phyloP scores from a whole-genome alignment of 1,140 invertebrate species.

The Saxidomus purpurata region DNA sequence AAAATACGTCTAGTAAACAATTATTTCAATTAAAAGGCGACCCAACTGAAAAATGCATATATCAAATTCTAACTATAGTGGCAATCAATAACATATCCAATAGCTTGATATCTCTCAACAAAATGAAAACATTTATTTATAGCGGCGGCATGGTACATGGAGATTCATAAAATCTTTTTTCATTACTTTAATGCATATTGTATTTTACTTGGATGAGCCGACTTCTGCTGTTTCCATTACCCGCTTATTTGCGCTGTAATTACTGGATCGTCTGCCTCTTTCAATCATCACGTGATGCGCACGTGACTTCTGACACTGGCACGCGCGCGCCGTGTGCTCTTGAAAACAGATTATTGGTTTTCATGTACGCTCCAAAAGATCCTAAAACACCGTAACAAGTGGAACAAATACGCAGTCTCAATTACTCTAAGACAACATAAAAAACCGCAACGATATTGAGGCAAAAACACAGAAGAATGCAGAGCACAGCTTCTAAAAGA shows the following conservation, averaged over 20 bases:
- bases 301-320: constrained; percentile 65
- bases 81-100: not conserved
- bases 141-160: not conserved
- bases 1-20: not conserved
- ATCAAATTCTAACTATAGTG: not conserved
- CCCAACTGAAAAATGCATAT: not conserved
- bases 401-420: constrained; percentile 34
- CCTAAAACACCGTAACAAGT: constrained; percentile 52
- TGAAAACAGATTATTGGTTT: constrained; percentile 62
- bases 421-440: not conserved
- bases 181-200: constrained; percentile 39
- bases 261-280: constrained; percentile 55
- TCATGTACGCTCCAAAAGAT: constrained; percentile 52
- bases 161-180: constrained; percentile 12
- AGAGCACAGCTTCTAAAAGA: not conserved
- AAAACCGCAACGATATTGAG: not conserved
- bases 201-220: not conserved
- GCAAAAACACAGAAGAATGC: not conserved
- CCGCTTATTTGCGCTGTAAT: constrained; percentile 62
- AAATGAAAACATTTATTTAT: constrained; percentile 14
- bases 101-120: not conserved
- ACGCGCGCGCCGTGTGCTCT: constrained; percentile 49
- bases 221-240: constrained; percentile 62
- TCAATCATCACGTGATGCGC: constrained; percentile 58
- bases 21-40: constrained; percentile 8